Conservation (phyloP, 2,888 invertebrate species). For the Galerucella calmariensis region DNA sequence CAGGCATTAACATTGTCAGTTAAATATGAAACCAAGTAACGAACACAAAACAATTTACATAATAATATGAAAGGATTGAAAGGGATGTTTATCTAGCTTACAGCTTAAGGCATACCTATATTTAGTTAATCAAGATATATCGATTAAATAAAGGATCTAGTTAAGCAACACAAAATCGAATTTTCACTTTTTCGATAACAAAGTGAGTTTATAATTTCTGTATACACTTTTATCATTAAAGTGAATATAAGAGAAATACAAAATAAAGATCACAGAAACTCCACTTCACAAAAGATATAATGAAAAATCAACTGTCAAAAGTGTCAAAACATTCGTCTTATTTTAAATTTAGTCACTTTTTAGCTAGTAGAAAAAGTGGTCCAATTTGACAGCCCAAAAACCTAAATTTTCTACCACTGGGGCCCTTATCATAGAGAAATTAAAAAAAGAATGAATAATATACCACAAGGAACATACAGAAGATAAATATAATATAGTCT, state of each 20-base stretch:
- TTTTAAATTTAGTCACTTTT: not conserved
- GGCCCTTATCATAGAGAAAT: too few relatives aligned
- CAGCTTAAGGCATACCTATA: not conserved
- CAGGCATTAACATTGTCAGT: constrained; percentile 71
- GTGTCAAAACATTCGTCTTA: not conserved
- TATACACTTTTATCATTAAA: constrained; percentile 4
- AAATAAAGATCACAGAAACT: constrained; percentile 4
- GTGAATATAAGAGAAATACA: not conserved
- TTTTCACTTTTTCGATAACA: not conserved
- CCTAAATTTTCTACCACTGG: too few relatives aligned
- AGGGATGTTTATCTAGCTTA: not conserved
- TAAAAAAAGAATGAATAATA: too few relatives aligned
- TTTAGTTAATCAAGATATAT: constrained; percentile 3
- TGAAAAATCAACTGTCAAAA: constrained; percentile 13
- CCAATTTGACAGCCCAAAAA: too few relatives aligned
- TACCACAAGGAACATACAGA: too few relatives aligned
- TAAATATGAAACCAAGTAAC: not conserved
- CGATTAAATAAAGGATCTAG: constrained; percentile 2
- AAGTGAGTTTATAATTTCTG: not conserved
- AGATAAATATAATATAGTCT: too few relatives aligned
- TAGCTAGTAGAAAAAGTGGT: too few relatives aligned
- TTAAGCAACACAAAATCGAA: not conserved
- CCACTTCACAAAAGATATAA: constrained; percentile 10
- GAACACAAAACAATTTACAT: not conserved
- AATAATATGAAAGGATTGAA: not conserved